Percentiles rank a stretch among this genome's conserved stretches.
Evolutionary conservation across 2,888 invertebrate species (phyloP).

Genomic region (Iselma pallidipennis): DNA sequence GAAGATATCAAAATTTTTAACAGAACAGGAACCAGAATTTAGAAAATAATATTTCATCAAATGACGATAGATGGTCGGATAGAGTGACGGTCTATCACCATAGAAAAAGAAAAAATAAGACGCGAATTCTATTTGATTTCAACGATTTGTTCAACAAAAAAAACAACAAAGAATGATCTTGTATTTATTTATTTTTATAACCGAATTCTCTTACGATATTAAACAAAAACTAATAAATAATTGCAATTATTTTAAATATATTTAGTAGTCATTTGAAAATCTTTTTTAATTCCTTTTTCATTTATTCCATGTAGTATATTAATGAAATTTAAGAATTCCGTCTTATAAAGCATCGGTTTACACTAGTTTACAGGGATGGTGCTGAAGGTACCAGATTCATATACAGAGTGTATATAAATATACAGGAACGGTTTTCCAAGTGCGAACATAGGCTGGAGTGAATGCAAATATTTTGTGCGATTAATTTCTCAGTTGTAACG

Average conservation of each 20-base stretch:
- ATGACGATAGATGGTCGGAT: conserved; percentile 45
- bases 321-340: too few species aligned
- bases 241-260: background rate
- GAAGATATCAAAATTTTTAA: conserved; percentile 38
- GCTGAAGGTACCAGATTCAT: too few species aligned
- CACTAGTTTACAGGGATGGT: too few species aligned
- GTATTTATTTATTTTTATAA: conserved; percentile 1
- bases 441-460: too few species aligned
- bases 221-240: background rate
- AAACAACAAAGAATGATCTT: background rate
- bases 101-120: conserved; percentile 60
- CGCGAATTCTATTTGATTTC: background rate
- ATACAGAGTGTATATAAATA: conserved; percentile 18
- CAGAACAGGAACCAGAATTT: conserved; percentile 32
- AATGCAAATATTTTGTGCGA: too few species aligned
- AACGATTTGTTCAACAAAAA: background rate
- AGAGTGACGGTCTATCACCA: conserved; percentile 42
- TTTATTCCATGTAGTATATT: too few species aligned
- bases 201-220: background rate
- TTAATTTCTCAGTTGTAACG: too few species aligned
- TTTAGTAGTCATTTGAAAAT: background rate
- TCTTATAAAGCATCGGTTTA: too few species aligned
- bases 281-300: too few species aligned
- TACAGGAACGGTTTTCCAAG: too few species aligned
- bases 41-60: conserved; percentile 45